These are phyloP conservation scores for Scylla paramamosain DNA, from an alignment of 1,140 invertebrate genomes.

Conservation along the genomic window DNA sequence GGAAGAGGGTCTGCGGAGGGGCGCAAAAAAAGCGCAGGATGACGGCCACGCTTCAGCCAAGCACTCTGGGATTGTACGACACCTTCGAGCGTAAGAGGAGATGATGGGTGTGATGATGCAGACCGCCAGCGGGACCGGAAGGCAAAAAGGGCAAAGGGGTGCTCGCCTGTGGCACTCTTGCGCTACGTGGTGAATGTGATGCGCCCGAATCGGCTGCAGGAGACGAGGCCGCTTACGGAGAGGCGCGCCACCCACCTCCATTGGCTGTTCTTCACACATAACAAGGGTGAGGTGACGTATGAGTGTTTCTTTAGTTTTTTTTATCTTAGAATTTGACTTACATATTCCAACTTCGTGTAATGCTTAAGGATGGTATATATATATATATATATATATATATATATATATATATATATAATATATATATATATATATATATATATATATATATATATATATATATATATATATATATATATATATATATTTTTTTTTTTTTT, in stretches of 20 bases:
- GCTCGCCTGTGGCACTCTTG: background rate
- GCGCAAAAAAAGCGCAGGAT: background rate
- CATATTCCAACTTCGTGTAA: no score
- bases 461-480: background rate
- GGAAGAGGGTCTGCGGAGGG: background rate
- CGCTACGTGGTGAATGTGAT: background rate
- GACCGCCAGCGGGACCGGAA: background rate
- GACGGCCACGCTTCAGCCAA: background rate
- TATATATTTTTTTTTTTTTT: background rate
- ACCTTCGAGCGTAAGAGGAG: background rate
- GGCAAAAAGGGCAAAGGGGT: background rate
- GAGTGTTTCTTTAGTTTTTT: no score
- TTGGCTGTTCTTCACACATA: background rate
- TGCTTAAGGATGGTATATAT: no score
- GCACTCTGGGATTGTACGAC: background rate
- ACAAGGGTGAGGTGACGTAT: background rate
- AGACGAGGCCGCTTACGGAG: background rate
- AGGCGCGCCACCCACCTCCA: background rate
- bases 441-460: slow-evolving; percentile 16
- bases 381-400: background rate
- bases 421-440: slow-evolving; percentile 55
- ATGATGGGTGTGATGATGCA: background rate
- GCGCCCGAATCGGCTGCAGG: background rate
- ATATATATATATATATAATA: slow-evolving; percentile 38
- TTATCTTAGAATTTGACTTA: no score